Percentiles rank a stretch among this genome's conserved stretches.
These are phyloP conservation scores for Australoheros scitulus DNA, from an alignment of 2,113 vertebrate species.

Conservation along the genomic window DNA sequence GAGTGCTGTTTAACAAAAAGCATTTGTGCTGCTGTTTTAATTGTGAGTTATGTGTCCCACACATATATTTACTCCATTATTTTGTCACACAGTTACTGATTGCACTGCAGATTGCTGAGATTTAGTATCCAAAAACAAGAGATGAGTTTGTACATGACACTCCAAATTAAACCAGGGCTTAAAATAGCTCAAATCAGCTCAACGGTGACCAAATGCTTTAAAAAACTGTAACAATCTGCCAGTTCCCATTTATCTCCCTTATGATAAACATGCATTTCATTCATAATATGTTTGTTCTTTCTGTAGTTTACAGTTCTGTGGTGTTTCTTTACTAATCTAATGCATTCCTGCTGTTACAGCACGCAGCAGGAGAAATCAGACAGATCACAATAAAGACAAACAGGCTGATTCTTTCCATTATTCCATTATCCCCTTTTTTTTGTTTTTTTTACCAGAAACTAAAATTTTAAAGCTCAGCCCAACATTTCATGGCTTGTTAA, in stretches of 20 bases:
- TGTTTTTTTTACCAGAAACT: not conserved
- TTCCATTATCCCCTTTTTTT: too few relatives aligned
- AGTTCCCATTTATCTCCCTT: not conserved
- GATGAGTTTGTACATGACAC: not conserved
- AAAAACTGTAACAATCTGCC: too few relatives aligned
- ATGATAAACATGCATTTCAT: not conserved
- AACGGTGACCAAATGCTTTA: not conserved
- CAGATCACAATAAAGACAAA: not conserved
- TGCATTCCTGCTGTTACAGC: not conserved
- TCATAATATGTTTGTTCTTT: not conserved
- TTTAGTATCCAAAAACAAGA: not conserved
- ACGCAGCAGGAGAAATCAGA: not conserved
- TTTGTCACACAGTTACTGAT: not conserved
- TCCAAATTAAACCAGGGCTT: not conserved
- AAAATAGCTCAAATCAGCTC: not conserved
- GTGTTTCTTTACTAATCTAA: not conserved
- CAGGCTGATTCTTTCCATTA: not conserved
- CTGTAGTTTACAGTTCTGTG: not conserved
- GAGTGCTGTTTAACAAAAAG: not conserved
- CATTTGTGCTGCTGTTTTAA: not conserved
- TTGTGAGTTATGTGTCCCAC: not conserved
- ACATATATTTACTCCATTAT: not conserved
- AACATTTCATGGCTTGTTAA: conserved; percentile 38
- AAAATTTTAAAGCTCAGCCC: conserved; percentile 5
- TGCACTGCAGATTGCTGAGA: not conserved